phyloP scores from a whole-genome alignment of 1,140 invertebrate species.

The Propsilocerus akamusi region DNA sequence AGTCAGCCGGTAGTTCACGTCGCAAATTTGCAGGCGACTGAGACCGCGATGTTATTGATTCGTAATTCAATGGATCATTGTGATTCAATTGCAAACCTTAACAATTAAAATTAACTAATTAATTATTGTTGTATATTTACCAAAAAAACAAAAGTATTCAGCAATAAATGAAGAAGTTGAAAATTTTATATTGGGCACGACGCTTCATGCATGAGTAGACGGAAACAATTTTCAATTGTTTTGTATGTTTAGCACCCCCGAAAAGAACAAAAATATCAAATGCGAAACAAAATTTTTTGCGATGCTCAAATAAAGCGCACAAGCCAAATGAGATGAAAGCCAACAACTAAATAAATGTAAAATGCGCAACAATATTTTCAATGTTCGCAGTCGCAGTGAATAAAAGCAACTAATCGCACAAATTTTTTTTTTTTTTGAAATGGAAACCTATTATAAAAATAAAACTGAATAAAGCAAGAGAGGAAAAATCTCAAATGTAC shows the following conservation, averaged over 20 bases:
- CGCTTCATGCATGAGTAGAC: too few relatives aligned
- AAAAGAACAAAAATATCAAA: too few relatives aligned
- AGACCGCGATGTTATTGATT: constrained; percentile 13
- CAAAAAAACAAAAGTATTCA: constrained; percentile 4
- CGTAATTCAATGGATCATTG: constrained; percentile 17
- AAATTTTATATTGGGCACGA: too few relatives aligned
- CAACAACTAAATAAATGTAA: background rate
- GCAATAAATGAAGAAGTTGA: constrained; percentile 9
- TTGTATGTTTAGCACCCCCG: too few relatives aligned
- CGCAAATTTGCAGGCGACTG: constrained; percentile 10
- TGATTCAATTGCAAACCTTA: constrained; percentile 14
- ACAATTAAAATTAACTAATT: constrained; percentile 1
- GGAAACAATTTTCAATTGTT: too few relatives aligned
- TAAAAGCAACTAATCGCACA: background rate
- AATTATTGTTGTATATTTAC: background rate
- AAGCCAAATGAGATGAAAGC: background rate
- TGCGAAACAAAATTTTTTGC: too few relatives aligned
- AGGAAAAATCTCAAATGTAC: background rate
- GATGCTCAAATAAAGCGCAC: too few relatives aligned
- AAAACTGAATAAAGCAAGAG: too few relatives aligned
- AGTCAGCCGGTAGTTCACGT: constrained; percentile 16
- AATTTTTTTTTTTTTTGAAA: background rate
- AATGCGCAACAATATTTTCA: background rate
- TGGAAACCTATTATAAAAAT: background rate
- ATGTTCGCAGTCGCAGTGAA: background rate